Conservation (phyloP, 2,888 invertebrate species). For the Pterobdella sp. region DNA sequence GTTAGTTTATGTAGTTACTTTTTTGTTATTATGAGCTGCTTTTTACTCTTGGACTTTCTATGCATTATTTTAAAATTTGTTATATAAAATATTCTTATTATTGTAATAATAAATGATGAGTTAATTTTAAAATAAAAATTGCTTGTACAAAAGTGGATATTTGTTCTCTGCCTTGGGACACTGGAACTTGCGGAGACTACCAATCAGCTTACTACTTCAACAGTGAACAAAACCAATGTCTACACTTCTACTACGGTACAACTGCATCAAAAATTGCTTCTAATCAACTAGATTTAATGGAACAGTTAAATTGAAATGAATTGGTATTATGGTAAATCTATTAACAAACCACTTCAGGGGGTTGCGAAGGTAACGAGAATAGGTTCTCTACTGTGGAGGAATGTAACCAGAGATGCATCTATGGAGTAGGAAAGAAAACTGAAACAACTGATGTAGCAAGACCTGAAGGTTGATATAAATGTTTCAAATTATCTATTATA, state of each 20-base stretch:
- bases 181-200: constrained; percentile 59
- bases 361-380: constrained; percentile 37
- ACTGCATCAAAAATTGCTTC: too few relatives aligned
- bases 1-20: background rate
- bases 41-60: background rate
- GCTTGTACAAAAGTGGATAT: constrained; percentile 36
- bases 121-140: too few relatives aligned
- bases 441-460: background rate
- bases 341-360: constrained; percentile 36
- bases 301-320: too few relatives aligned
- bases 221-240: constrained; percentile 59
- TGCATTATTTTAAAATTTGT: background rate
- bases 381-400: constrained; percentile 31
- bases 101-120: too few relatives aligned
- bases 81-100: background rate
- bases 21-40: background rate
- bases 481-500: too few relatives aligned
- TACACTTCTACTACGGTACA: constrained; percentile 68
- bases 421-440: background rate
- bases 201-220: constrained; percentile 72
- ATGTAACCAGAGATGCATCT: constrained; percentile 42
- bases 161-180: constrained; percentile 29
- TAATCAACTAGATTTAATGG: too few relatives aligned
- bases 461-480: background rate
- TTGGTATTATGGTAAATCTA: too few relatives aligned